Percentiles rank a stretch among this genome's conserved stretches.
These are phyloP conservation scores for Laticauda laticaudata DNA, from an alignment of 2,113 vertebrate genomes.

Conservation along the genomic window DNA sequence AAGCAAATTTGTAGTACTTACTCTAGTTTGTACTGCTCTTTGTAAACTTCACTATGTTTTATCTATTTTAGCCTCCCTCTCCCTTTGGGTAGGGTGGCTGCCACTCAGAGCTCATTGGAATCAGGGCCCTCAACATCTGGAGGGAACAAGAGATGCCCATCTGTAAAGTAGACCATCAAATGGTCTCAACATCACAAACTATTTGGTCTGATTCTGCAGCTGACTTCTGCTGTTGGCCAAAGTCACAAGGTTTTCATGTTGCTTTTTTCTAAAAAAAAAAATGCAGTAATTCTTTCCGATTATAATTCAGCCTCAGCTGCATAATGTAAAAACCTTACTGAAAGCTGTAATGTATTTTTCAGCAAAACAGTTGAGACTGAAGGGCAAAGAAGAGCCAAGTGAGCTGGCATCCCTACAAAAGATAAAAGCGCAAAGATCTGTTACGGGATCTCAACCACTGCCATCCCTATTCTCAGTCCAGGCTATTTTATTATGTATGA, in stretches of 20 bases:
- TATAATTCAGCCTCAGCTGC: slow-evolving; percentile 9
- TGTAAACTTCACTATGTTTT: background rate
- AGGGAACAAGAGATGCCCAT: too few relatives aligned
- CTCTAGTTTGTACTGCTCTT: background rate
- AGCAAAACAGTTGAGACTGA: slow-evolving; percentile 29
- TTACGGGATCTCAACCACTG: slow-evolving; percentile 11
- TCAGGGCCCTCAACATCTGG: background rate
- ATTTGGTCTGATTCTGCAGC: background rate
- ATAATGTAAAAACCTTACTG: slow-evolving; percentile 15
- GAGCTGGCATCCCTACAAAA: slow-evolving; percentile 32
- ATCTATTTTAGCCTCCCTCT: background rate
- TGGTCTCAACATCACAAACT: background rate
- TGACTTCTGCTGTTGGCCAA: slow-evolving; percentile 1
- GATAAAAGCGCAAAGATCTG: slow-evolving; percentile 34
- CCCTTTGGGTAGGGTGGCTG: background rate
- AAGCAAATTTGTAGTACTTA: background rate
- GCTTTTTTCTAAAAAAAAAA: slow-evolving; percentile 44
- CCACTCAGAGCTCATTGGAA: background rate
- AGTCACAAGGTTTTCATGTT: background rate
- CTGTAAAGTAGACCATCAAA: background rate
- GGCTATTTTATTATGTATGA: slow-evolving; percentile 37
- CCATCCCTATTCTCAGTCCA: slow-evolving; percentile 15
- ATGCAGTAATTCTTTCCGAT: slow-evolving; percentile 32
- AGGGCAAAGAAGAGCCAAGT: background rate
- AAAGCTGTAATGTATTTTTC: slow-evolving; percentile 32